These are phyloP conservation scores for Entomyzon cyanotis DNA, from an alignment of 2,113 vertebrate genomes.

Conservation along the genomic window DNA sequence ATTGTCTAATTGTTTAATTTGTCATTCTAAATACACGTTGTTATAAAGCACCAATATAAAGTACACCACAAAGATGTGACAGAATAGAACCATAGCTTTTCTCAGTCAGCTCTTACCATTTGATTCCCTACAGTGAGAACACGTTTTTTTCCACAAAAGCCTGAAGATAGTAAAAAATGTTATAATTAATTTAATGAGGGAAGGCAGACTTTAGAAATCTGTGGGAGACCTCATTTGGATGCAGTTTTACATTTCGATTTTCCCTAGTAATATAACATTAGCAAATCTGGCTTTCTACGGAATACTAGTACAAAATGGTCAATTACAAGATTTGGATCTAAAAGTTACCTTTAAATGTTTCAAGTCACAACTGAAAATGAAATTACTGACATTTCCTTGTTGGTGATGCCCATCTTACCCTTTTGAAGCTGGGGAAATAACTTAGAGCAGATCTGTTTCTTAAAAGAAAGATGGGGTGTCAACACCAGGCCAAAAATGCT, in stretches of 20 bases:
- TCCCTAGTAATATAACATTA: neutral
- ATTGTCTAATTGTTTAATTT: neutral
- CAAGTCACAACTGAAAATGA: neutral
- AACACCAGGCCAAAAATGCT: neutral
- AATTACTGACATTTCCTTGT: neutral
- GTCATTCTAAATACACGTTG: neutral
- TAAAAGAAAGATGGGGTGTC: neutral
- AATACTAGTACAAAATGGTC: neutral
- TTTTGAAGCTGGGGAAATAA: neutral
- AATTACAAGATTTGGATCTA: rapidly evolving
- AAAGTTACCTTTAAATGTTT: neutral
- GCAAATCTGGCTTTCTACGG: neutral
- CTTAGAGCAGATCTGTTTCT: neutral
- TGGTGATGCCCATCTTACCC: neutral
- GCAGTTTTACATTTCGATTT: neutral
- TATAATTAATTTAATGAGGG: neutral
- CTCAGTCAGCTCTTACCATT: neutral
- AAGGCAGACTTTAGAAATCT: neutral
- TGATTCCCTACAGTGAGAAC: neutral
- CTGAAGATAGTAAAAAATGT: neutral
- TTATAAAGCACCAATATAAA: neutral
- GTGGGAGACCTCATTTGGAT: neutral
- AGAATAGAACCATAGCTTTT: neutral
- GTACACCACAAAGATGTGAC: neutral
- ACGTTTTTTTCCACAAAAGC: neutral